Conservation (phyloP, 2,797 vertebrate species). For the Hipposideros larvatus region DNA sequence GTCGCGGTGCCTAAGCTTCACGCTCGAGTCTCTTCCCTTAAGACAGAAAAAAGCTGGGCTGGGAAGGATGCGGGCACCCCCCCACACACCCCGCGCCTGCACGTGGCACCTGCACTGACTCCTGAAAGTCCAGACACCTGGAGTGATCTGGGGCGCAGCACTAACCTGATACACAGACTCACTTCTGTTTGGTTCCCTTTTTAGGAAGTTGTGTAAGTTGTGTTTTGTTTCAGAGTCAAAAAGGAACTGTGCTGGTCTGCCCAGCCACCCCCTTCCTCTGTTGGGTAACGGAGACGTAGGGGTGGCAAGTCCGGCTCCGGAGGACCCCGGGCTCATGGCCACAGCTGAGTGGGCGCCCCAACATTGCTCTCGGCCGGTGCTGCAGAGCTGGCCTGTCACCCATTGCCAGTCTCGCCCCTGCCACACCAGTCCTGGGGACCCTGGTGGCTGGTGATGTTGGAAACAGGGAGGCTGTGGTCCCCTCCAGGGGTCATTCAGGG, state of each 20-base stretch:
- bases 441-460: neutral
- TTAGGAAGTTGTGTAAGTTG: neutral
- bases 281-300: rapidly evolving
- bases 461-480: neutral
- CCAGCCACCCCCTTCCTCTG: neutral
- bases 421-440: neutral
- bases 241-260: neutral
- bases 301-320: neutral
- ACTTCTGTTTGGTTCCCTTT: rapidly evolving
- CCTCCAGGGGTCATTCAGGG: rapidly evolving
- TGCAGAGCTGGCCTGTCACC: neutral
- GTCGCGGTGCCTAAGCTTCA: neutral
- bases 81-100: neutral
- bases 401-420: rapidly evolving
- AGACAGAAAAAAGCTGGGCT: neutral
- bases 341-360: rapidly evolving
- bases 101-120: no score
- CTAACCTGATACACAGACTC: rapidly evolving
- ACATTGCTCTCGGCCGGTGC: neutral
- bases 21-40: rapidly evolving
- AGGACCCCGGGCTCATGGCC: neutral
- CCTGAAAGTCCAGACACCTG: neutral
- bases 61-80: rapidly evolving
- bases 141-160: neutral
- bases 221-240: neutral